Conservation (phyloP, 2,797 vertebrate species). For the Falco novaeseelandiae region DNA sequence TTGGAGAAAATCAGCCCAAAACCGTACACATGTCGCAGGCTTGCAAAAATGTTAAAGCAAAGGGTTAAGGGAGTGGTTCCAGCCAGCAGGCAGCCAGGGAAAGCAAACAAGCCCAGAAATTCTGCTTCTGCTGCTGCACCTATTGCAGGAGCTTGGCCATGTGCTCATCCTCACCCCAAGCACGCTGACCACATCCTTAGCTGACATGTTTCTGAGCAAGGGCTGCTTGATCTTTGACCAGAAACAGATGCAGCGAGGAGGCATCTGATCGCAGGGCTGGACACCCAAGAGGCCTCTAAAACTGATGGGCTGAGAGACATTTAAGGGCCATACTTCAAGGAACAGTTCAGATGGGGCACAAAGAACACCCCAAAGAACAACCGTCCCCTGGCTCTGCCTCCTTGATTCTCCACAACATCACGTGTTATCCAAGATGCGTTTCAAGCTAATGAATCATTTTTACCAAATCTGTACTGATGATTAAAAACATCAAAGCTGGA, state of each 20-base stretch:
- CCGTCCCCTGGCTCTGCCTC: neutral
- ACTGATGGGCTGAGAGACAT: neutral
- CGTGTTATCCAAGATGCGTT: neutral
- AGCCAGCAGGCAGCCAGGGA: neutral
- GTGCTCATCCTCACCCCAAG: neutral
- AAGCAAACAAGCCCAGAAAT: neutral
- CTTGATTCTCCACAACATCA: neutral
- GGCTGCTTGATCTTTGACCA: neutral
- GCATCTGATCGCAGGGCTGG: neutral
- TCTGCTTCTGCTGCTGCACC: neutral
- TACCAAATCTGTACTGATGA: conserved; percentile 44
- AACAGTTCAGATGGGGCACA: neutral
- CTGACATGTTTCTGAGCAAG: neutral
- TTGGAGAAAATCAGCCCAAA: neutral
- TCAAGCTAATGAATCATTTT: conserved; percentile 62
- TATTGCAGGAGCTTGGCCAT: neutral
- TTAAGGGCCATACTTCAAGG: neutral
- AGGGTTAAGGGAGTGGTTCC: neutral
- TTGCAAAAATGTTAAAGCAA: neutral
- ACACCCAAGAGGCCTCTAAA: neutral
- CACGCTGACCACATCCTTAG: neutral
- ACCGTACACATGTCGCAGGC: fast-evolving
- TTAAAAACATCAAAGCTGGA: conserved; percentile 70
- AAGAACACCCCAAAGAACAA: neutral
- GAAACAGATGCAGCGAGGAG: neutral